Evolutionary conservation across 2,113 vertebrate genomes (phyloP).

Genomic region (Paramisgurnus dabryanus): DNA sequence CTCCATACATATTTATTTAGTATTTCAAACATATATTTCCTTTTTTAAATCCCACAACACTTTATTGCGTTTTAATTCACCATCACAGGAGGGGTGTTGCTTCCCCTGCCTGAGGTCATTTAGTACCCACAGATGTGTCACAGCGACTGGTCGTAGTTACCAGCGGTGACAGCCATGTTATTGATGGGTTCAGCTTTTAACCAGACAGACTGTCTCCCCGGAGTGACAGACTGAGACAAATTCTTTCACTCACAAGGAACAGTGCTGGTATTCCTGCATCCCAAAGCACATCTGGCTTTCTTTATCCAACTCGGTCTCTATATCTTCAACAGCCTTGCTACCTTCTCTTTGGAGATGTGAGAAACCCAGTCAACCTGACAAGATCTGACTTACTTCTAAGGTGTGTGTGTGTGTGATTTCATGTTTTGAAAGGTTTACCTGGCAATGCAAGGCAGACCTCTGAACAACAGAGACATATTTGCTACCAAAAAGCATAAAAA

Average conservation of each 20-base stretch:
- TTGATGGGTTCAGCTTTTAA: conserved; percentile 54
- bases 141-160: conserved; percentile 13
- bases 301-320: not conserved
- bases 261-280: conserved; percentile 58
- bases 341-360: conserved; percentile 6
- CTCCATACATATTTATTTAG: no score
- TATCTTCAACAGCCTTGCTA: conserved; percentile 2
- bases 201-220: conserved; percentile 46
- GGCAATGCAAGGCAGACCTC: not conserved
- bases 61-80: not conserved
- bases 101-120: conserved; percentile 49
- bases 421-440: conserved; percentile 9
- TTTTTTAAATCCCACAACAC: not conserved
- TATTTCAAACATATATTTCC: not conserved
- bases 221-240: conserved; percentile 71
- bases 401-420: not conserved
- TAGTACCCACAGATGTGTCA: conserved; percentile 40
- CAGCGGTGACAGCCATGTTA: conserved; percentile 37
- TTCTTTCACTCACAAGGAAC: conserved; percentile 63
- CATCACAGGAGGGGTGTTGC: conserved; percentile 47
- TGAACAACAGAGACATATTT: not conserved
- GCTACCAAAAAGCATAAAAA: not conserved
- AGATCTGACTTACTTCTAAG: conserved; percentile 2
- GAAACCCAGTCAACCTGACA: conserved; percentile 5
- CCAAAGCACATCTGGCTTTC: conserved; percentile 55